phyloP scores from a whole-genome alignment of 2,888 invertebrate species.

The Ichneumon xanthorius region DNA sequence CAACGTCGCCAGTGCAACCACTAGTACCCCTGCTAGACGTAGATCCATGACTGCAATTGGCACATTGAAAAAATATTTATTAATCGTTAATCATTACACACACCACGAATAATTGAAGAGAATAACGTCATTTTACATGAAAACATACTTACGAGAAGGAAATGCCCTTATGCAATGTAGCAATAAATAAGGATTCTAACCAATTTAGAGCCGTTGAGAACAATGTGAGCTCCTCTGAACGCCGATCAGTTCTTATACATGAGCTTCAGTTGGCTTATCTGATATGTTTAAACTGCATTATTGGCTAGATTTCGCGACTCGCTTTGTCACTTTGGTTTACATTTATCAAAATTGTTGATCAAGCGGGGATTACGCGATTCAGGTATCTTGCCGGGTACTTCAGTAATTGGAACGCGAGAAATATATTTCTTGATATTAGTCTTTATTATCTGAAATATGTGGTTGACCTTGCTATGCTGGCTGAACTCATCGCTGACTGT shows the following conservation, averaged over 20 bases:
- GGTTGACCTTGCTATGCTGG: not conserved
- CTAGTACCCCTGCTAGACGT: not conserved
- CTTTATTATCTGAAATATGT: not conserved
- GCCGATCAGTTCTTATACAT: constrained; percentile 51
- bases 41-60: constrained; percentile 25
- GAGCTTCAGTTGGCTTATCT: constrained; percentile 41
- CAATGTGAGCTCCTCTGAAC: constrained; percentile 1
- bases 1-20: constrained; percentile 10
- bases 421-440: not conserved
- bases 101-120: not conserved
- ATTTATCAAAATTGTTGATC: not conserved
- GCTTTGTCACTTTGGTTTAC: not conserved
- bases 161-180: constrained; percentile 26
- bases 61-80: constrained; percentile 2
- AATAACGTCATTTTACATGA: not conserved
- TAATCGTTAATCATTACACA: not conserved
- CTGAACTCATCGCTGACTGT: not conserved
- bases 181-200: not conserved
- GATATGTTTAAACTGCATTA: constrained; percentile 14
- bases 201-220: not conserved
- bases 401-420: not conserved
- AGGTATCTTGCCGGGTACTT: not conserved
- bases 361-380: not conserved
- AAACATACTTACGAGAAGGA: constrained; percentile 38
- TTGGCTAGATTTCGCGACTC: constrained; percentile 3